Conservation (phyloP, 2,888 invertebrate genomes). For the Beris morrisii region DNA sequence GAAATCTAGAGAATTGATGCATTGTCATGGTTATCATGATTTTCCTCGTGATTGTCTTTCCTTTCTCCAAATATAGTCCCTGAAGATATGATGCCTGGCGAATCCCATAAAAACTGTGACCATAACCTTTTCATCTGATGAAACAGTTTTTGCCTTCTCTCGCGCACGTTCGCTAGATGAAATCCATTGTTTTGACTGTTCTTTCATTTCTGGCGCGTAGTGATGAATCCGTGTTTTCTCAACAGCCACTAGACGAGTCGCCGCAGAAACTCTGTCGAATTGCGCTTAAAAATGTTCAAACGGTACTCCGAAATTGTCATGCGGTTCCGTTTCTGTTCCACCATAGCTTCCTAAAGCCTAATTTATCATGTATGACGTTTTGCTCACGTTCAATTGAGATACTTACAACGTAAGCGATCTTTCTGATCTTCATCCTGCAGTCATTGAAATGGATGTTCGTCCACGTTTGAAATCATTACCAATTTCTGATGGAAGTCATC, state of each 20-base stretch:
- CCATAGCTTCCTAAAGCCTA: too few relatives aligned
- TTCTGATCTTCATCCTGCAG: too few relatives aligned
- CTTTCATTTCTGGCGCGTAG: conserved; percentile 30
- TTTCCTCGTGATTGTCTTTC: conserved; percentile 28
- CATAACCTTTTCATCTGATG: conserved; percentile 28
- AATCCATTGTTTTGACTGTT: conserved; percentile 31
- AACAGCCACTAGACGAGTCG: conserved; percentile 18
- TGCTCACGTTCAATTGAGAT: too few relatives aligned
- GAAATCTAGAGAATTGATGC: too few relatives aligned
- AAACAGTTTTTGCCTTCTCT: conserved; percentile 30
- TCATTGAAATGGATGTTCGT: too few relatives aligned
- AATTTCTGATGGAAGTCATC: too few relatives aligned
- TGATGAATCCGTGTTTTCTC: conserved; percentile 28
- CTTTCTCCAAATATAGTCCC: conserved; percentile 26
- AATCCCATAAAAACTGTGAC: conserved; percentile 29
- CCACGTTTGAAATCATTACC: too few relatives aligned
- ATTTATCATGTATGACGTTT: too few relatives aligned
- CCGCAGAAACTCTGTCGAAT: conserved; percentile 23
- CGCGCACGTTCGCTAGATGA: conserved; percentile 25
- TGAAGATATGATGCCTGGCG: conserved; percentile 27
- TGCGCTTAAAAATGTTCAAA: conserved; percentile 20
- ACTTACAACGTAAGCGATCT: too few relatives aligned
- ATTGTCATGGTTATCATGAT: too few relatives aligned
- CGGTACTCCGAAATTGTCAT: conserved; percentile 8
- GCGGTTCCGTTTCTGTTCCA: conserved; percentile 22